phyloP scores from a whole-genome alignment of 2,888 invertebrate genomes.

The Orthosia gothica region DNA sequence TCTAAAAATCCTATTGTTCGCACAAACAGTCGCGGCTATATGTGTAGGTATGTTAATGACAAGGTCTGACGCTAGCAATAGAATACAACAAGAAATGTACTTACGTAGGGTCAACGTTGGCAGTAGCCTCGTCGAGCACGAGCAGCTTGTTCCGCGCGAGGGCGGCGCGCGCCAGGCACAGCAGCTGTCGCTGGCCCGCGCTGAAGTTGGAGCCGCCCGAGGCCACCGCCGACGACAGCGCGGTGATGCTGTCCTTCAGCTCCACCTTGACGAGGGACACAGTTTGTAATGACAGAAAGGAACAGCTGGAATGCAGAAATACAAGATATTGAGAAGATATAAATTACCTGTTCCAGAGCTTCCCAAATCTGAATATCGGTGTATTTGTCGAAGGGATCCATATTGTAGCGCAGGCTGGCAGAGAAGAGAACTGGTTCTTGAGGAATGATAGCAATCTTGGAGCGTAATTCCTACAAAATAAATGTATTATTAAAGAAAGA shows the following conservation, averaged over 20 bases:
- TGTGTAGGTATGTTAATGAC: background rate
- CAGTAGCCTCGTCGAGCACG: constrained; percentile 97
- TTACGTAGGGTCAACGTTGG: constrained; percentile 97
- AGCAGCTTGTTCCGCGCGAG: constrained; percentile 95
- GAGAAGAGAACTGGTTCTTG: constrained; percentile 92
- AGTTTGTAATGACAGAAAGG: background rate
- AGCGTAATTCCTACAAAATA: constrained; percentile 91
- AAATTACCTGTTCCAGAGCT: constrained; percentile 90
- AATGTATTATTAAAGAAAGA: background rate
- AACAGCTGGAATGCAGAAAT: background rate
- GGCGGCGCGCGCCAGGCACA: constrained; percentile 96
- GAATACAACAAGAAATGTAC: constrained; percentile 1
- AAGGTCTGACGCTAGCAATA: background rate
- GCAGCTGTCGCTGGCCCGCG: constrained; percentile 96
- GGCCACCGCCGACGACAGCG: constrained; percentile 92
- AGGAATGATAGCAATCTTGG: constrained; percentile 93
- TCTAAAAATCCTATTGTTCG: too few relatives aligned
- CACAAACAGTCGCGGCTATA: background rate
- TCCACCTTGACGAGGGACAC: constrained; percentile 91
- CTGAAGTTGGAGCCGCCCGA: constrained; percentile 96
- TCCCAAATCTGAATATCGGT: constrained; percentile 92
- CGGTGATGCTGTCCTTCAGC: constrained; percentile 93
- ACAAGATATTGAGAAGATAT: background rate
- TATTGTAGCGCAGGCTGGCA: constrained; percentile 92
- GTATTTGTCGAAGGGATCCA: constrained; percentile 92